Conservation (phyloP, 2,113 vertebrate species). For the Austrofundulus limnaeus region DNA sequence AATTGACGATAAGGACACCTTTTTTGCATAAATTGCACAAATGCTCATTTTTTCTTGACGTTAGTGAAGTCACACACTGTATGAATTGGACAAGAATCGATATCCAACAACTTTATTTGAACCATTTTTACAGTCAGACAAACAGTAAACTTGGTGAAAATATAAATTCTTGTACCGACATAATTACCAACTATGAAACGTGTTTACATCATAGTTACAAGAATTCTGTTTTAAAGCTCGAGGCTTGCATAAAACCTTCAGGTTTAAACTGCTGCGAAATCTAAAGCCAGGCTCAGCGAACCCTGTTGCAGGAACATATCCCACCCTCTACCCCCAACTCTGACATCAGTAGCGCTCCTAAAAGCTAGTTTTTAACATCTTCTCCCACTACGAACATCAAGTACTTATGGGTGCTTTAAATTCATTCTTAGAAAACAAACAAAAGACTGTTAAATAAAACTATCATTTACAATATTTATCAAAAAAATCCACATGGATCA, state of each 20-base stretch:
- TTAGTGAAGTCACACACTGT: too few relatives aligned
- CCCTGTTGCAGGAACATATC: background rate
- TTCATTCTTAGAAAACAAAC: slow-evolving; percentile 43
- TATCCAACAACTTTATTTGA: slow-evolving; percentile 63
- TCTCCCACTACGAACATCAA: slow-evolving; percentile 64
- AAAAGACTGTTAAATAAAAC: slow-evolving; percentile 60
- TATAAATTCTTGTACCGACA: slow-evolving; percentile 54
- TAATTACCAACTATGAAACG: slow-evolving; percentile 48
- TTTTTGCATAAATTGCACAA: too few relatives aligned
- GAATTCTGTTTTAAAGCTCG: slow-evolving; percentile 23
- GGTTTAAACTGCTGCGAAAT: slow-evolving; percentile 5
- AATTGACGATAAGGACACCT: too few relatives aligned
- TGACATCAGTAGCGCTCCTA: background rate
- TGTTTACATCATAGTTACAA: slow-evolving; percentile 45
- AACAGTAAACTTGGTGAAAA: slow-evolving; percentile 58
- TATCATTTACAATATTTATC: slow-evolving; percentile 45
- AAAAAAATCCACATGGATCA: slow-evolving; percentile 35
- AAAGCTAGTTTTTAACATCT: slow-evolving; percentile 19
- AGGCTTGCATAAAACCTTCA: slow-evolving; percentile 34
- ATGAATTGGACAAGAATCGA: slow-evolving; percentile 16
- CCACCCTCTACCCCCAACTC: background rate
- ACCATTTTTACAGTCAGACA: slow-evolving; percentile 54
- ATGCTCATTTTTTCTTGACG: too few relatives aligned
- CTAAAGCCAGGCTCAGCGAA: background rate
- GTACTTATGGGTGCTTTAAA: slow-evolving; percentile 46